A percentile compares a stretch with the other conserved stretches of the same genome.
Conservation (phyloP, 1,140 invertebrate species). For the Drosophila nigrodunni region DNA sequence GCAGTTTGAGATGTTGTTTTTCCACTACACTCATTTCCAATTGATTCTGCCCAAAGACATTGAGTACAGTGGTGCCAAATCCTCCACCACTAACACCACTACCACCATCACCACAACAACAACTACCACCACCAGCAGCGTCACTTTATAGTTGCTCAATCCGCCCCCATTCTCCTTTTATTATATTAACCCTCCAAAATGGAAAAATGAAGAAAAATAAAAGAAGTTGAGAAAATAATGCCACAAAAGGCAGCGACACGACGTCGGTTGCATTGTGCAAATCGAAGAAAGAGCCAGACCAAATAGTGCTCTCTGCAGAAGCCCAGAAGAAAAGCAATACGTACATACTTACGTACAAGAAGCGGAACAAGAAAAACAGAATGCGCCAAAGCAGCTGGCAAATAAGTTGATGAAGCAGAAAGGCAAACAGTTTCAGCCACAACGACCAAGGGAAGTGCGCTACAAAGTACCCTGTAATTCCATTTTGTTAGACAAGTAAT, state of each 20-base stretch:
- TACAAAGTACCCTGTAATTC: neutral
- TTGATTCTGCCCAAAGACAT: slow-evolving; percentile 28
- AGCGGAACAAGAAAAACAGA: slow-evolving; percentile 34
- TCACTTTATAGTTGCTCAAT: neutral
- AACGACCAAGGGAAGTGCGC: neutral
- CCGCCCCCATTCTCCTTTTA: slow-evolving; percentile 10
- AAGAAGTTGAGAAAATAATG: neutral
- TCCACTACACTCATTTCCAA: neutral
- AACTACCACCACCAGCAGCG: neutral
- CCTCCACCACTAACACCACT: slow-evolving; percentile 26
- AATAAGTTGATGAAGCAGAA: slow-evolving; percentile 33
- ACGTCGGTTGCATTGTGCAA: slow-evolving; percentile 38
- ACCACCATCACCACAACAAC: neutral
- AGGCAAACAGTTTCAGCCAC: slow-evolving; percentile 9
- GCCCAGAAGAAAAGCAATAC: slow-evolving; percentile 1
- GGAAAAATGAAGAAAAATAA: slow-evolving; percentile 2
- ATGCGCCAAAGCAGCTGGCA: slow-evolving; percentile 44
- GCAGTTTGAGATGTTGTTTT: slow-evolving; percentile 6
- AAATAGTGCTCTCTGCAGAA: slow-evolving; percentile 14
- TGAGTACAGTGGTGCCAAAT: slow-evolving; percentile 21
- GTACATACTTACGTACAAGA: slow-evolving; percentile 7
- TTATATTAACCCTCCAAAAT: slow-evolving; percentile 28
- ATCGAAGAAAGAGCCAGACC: slow-evolving; percentile 23
- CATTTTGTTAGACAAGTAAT: too few species aligned
- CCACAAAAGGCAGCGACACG: slow-evolving; percentile 24